Conservation (phyloP, 2,797 vertebrate genomes). For the Rousettus madagascariensis region DNA sequence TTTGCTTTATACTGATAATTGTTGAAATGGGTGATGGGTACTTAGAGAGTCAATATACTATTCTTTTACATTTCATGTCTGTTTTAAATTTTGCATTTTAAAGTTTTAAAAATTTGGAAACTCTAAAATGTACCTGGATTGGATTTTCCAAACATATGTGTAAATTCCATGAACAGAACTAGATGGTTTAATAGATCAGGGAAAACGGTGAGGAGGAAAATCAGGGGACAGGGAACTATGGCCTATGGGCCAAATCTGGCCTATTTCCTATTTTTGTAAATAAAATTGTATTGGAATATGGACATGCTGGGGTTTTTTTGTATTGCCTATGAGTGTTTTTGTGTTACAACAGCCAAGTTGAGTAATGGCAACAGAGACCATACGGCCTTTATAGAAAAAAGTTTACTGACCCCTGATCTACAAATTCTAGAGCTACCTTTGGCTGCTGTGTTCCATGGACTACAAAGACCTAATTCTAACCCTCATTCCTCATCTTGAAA, state of each 20-base stretch:
- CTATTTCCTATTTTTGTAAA: not conserved
- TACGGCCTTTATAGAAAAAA: not conserved
- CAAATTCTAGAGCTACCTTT: not conserved
- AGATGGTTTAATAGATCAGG: not conserved
- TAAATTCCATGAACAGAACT: not conserved
- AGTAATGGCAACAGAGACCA: not conserved
- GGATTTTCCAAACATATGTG: conserved; percentile 13
- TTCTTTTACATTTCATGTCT: not conserved
- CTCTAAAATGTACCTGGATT: not conserved
- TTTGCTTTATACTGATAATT: not conserved
- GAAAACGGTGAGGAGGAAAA: not conserved
- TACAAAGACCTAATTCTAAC: not conserved
- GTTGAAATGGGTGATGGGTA: not conserved
- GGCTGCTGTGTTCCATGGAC: not conserved
- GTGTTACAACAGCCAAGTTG: not conserved
- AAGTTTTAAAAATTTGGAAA: not conserved
- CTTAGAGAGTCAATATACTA: not conserved
- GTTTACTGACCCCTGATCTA: not conserved
- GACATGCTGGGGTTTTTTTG: not conserved
- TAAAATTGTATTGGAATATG: not conserved
- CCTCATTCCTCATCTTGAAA: not conserved
- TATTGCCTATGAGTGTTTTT: not conserved
- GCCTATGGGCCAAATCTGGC: not conserved
- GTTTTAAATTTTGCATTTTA: not conserved
- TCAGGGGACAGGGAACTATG: not conserved